Conservation (phyloP, 2,113 vertebrate genomes). For the Burhinus bistriatus region DNA sequence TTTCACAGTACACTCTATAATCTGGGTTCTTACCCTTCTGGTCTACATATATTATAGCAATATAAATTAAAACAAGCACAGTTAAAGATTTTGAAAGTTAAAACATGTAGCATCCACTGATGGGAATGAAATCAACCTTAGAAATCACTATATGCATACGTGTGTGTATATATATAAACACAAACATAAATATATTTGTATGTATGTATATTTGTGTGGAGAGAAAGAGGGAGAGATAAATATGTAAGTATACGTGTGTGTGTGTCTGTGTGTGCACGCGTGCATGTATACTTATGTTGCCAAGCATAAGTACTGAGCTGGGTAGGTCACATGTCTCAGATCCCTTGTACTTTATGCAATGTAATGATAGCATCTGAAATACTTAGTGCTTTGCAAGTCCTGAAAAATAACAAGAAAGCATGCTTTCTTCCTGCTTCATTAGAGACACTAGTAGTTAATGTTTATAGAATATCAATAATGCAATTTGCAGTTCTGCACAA, state of each 20-base stretch:
- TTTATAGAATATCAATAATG: conserved; percentile 79
- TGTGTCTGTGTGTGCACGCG: neutral
- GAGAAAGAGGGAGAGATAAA: neutral
- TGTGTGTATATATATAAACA: accelerated
- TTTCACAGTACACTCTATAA: neutral
- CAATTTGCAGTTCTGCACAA: conserved; percentile 75
- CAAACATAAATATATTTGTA: neutral
- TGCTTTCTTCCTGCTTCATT: conserved; percentile 72
- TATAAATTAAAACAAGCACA: neutral
- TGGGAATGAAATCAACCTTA: neutral
- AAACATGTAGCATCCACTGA: neutral
- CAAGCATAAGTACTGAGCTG: neutral
- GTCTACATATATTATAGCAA: neutral
- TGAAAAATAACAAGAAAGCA: conserved; percentile 51
- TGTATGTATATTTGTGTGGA: accelerated
- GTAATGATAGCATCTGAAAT: neutral
- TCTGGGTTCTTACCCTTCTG: neutral
- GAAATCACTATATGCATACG: neutral
- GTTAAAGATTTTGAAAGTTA: neutral
- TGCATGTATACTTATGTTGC: neutral
- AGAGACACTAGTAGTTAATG: conserved; percentile 71
- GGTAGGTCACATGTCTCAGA: neutral
- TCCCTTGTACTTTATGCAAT: neutral
- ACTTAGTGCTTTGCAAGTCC: conserved; percentile 38
- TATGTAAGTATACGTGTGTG: neutral